Base-by-base conservation (phyloP, 2,888 invertebrate genomes). In the Trilocha varians region DNA sequence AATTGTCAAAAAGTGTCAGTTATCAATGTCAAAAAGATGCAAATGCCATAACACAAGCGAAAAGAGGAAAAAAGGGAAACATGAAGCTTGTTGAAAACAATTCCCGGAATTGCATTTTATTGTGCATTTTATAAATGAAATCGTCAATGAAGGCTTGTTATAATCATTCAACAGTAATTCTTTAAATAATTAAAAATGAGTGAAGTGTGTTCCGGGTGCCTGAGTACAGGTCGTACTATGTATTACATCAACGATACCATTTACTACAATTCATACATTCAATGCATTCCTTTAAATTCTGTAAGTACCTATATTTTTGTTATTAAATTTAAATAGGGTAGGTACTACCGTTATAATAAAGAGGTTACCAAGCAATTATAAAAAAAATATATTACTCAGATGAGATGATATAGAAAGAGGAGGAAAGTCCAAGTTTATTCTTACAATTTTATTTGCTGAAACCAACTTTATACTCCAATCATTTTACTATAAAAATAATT, bases 201-300 rank as follows among this genome's bases (percentile, higher is more conserved):
- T 1, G 68, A 68, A 32, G 53, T 78, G 38, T 83, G 82, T 41
- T 60, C 72, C 1, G 64, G 70, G 1, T 83, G 82, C 45, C 48
- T 79, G 36, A 71, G 73, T 50, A 45, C 56, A 0, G 84, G 69
- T 0, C 54, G 82, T 40, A 78, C 70, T 48, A 44, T 80, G 11
- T 58, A 50, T 42, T 65, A 55, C 41, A 65, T 82, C 2, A 62
- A 52, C 0, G 75, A 73, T 3, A 74, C 73, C 1, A 75, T 56
- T 2, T 64, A 59, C 16, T 64, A 70, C 16, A 43, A 65, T 35
- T 40, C 78, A 47, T 83, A 71, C 53, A 55, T 63, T 2, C 69
- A 78, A 65, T 78, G 83, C 44, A 51, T 83, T 44, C 74, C 70
- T 68, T 79, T 80, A 74, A 74, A 75, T 43, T 62, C 69, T 16